Percentiles rank a stretch among this genome's conserved stretches.
Conservation (phyloP, 2,797 vertebrate species). For the Acrossocheilus wenchowensis region DNA sequence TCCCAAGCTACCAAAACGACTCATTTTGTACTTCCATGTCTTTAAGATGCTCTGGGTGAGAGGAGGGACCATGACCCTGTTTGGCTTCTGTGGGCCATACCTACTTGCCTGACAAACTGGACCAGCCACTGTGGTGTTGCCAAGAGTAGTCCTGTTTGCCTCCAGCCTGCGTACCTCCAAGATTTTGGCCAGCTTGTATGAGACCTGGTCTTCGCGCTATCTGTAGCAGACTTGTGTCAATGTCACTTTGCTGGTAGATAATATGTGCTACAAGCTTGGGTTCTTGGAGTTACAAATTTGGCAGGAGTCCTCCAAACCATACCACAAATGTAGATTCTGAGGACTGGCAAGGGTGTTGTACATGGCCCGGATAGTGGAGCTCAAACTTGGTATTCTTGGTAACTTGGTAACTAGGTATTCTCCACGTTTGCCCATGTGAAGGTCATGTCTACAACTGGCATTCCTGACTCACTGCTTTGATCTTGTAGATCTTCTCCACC, state of each 20-base stretch:
- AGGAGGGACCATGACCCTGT: neutral
- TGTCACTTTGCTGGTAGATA: neutral
- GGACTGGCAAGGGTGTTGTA: neutral
- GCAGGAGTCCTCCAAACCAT: neutral
- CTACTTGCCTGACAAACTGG: no score
- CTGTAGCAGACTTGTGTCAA: neutral
- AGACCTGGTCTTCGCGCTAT: neutral
- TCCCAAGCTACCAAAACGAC: neutral
- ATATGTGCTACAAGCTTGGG: neutral
- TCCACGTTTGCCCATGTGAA: neutral
- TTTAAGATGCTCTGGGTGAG: neutral
- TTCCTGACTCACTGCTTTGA: neutral
- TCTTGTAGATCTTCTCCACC: neutral
- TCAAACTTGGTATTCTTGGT: neutral
- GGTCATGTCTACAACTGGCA: neutral
- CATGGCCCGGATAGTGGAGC: neutral
- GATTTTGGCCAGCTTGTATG: neutral
- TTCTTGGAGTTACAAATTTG: neutral
- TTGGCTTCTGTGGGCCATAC: neutral
- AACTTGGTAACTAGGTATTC: neutral
- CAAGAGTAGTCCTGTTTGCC: neutral
- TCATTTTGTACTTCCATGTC: neutral
- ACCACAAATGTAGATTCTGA: neutral
- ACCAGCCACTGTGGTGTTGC: no score
- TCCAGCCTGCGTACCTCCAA: neutral